Conservation (phyloP, 2,888 invertebrate species). For the Sphaerophoria taeniata region DNA sequence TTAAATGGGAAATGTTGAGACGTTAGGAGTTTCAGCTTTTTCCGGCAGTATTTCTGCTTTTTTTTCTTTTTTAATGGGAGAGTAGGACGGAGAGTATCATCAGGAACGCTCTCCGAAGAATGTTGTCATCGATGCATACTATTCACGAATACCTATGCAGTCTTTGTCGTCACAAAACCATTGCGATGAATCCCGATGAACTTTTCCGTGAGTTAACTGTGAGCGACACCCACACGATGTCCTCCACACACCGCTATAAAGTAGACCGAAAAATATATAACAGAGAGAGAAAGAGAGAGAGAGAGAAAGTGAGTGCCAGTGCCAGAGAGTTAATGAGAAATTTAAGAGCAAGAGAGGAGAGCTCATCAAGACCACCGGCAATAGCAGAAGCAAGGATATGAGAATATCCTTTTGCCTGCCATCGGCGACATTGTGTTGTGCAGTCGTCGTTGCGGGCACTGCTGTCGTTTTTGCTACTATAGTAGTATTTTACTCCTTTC, state of each 20-base stretch:
- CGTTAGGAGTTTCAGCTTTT: conserved; percentile 12
- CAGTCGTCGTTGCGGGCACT: too few species aligned
- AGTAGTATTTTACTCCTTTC: too few species aligned
- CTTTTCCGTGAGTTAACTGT: conserved; percentile 51
- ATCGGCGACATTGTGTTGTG: conserved; percentile 71
- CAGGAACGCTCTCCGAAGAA: conserved; percentile 43
- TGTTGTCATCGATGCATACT: conserved; percentile 70
- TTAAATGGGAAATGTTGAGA: neutral
- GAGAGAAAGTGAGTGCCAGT: too few species aligned
- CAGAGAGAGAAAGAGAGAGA: conserved; percentile 15
- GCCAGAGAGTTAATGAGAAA: neutral
- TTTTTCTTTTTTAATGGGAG: neutral
- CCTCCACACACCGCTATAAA: conserved; percentile 33
- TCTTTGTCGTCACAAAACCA: conserved; percentile 66
- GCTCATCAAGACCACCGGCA: conserved; percentile 69
- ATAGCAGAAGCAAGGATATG: conserved; percentile 57
- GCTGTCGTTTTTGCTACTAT: too few species aligned
- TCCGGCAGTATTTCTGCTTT: conserved; percentile 38
- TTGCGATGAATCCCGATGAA: conserved; percentile 67
- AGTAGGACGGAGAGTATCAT: neutral
- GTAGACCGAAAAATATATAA: conserved; percentile 22
- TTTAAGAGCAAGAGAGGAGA: conserved; percentile 5
- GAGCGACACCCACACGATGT: conserved; percentile 67
- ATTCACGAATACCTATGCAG: conserved; percentile 56
- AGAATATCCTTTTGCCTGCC: conserved; percentile 72